Evolutionary conservation across 2,888 invertebrate species (phyloP).

Genomic region (Aleiodes leptofemur): DNA sequence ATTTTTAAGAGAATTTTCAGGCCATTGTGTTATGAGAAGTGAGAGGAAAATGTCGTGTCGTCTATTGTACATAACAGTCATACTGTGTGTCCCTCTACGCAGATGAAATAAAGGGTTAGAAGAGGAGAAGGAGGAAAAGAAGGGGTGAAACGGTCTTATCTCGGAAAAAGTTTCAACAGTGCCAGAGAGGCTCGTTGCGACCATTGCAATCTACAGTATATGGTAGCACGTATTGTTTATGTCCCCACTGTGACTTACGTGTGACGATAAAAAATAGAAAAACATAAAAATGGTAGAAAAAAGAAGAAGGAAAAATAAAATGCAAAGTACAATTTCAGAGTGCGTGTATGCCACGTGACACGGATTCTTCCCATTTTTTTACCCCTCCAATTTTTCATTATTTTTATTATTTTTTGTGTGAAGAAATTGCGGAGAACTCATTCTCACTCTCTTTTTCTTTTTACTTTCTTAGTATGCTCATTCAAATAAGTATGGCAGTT

Average conservation of each 20-base stretch:
- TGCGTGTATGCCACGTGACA: conserved; percentile 28
- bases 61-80: conserved; percentile 1
- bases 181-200: background rate
- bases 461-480: conserved; percentile 49
- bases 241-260: conserved; percentile 31
- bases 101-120: conserved; percentile 21
- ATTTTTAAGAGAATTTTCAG: background rate
- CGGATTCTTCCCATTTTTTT: conserved; percentile 35
- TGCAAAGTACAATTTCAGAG: background rate
- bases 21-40: conserved; percentile 12
- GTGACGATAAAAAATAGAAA: conserved; percentile 39
- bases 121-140: background rate
- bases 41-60: conserved; percentile 23
- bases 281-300: background rate
- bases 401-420: conserved; percentile 32
- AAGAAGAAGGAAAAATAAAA: background rate
- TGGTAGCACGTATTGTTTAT: conserved; percentile 39
- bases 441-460: conserved; percentile 20
- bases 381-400: conserved; percentile 35
- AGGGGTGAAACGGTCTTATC: conserved; percentile 30
- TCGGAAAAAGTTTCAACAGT: conserved; percentile 35
- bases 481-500: conserved; percentile 65
- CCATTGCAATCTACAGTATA: conserved; percentile 14
- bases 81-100: background rate
- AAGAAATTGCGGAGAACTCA: conserved; percentile 26